A percentile compares a stretch with the other conserved stretches of the same genome.
Conservation (phyloP, 2,113 vertebrate genomes). For the Eclectus roratus region DNA sequence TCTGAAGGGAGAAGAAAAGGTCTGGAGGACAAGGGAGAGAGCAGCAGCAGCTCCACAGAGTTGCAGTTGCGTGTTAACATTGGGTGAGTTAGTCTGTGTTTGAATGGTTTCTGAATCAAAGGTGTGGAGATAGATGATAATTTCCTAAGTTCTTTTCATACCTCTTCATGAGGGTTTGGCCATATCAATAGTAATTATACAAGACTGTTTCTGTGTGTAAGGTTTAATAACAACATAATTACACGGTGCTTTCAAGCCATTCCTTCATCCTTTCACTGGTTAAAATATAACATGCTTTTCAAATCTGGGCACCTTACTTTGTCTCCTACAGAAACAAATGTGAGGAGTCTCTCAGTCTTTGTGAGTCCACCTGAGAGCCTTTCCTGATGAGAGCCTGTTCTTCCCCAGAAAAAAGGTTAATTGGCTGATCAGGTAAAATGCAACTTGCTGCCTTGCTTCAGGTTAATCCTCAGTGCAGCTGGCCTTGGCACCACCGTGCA, state of each 20-base stretch:
- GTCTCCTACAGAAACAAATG: background rate
- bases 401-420: background rate
- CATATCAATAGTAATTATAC: background rate
- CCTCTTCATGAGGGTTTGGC: background rate
- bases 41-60: background rate
- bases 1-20: background rate
- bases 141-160: background rate
- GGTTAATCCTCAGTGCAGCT: background rate
- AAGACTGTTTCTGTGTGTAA: background rate
- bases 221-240: background rate
- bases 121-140: background rate
- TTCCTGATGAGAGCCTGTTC: background rate
- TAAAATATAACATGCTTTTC: background rate
- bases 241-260: background rate
- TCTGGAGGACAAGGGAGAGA: background rate
- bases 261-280: background rate
- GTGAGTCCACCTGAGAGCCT: background rate
- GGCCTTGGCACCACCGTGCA: fast-evolving
- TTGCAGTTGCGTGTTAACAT: too few relatives aligned
- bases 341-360: background rate
- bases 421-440: background rate
- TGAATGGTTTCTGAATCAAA: background rate
- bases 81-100: background rate
- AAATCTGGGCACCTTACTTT: background rate
- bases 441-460: background rate